phyloP scores from a whole-genome alignment of 2,113 vertebrate genomes.

The Ginglymostoma cirratum region DNA sequence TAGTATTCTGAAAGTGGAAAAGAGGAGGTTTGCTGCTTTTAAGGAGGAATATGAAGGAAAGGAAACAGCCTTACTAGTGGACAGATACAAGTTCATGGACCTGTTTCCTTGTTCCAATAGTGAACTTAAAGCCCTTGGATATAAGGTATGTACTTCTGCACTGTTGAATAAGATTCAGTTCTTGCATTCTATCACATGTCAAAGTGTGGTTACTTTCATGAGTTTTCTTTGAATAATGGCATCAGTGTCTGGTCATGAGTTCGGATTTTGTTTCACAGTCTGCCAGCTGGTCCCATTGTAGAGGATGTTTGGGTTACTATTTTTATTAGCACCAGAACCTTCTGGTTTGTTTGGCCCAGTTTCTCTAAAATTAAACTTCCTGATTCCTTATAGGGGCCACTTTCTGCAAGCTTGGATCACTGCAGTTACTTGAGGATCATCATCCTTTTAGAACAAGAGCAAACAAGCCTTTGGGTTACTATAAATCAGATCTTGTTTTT shows the following conservation, averaged over 20 bases:
- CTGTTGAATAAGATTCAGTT: not conserved
- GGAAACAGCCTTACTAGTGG: conserved; percentile 90
- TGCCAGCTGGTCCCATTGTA: not conserved
- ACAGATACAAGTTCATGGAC: conserved; percentile 98
- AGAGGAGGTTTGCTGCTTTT: conserved; percentile 88
- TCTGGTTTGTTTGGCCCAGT: not conserved
- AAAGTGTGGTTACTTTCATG: not conserved
- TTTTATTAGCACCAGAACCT: not conserved
- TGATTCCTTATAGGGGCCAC: not conserved
- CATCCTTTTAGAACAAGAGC: not conserved
- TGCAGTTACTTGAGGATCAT: not conserved
- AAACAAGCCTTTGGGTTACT: not conserved
- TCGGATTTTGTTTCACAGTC: not conserved
- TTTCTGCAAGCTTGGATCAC: not conserved
- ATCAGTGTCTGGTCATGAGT: not conserved
- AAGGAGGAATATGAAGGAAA: conserved; percentile 97
- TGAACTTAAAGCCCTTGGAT: conserved; percentile 94
- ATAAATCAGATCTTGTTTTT: not conserved
- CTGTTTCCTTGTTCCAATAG: conserved; percentile 90
- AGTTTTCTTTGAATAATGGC: not conserved
- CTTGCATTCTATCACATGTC: not conserved
- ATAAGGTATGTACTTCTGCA: conserved; percentile 69
- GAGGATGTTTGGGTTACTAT: not conserved
- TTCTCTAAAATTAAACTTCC: not conserved
- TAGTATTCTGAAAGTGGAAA: conserved; percentile 95